Evolutionary conservation across 2,888 invertebrate genomes (phyloP).

Genomic region (Monochamus alternatus): DNA sequence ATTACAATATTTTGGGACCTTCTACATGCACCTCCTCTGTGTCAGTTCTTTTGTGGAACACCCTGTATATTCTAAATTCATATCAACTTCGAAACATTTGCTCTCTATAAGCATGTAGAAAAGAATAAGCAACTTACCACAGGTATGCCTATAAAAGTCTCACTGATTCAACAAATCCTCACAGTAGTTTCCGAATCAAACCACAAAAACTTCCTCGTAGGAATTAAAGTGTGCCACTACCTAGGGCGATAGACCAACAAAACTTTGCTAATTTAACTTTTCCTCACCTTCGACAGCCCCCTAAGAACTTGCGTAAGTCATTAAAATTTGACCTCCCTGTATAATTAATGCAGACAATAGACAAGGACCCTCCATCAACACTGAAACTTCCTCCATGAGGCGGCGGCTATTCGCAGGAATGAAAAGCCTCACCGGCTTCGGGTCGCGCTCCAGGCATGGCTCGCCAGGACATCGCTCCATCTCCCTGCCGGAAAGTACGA

Average conservation of each 20-base stretch:
- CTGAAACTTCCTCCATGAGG: slow-evolving; percentile 78
- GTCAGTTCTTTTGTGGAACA: too few relatives aligned
- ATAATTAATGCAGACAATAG: slow-evolving; percentile 38
- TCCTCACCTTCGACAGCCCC: slow-evolving; percentile 1
- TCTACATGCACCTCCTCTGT: too few relatives aligned
- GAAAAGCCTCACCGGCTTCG: slow-evolving; percentile 85
- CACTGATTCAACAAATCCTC: too few relatives aligned
- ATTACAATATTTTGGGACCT: too few relatives aligned
- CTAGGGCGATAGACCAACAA: background rate
- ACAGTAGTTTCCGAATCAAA: background rate
- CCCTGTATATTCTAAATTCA: too few relatives aligned
- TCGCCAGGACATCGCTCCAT: slow-evolving; percentile 87
- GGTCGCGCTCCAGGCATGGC: slow-evolving; percentile 79
- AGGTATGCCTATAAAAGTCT: too few relatives aligned
- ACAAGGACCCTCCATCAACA: slow-evolving; percentile 40
- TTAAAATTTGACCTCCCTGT: slow-evolving; percentile 37
- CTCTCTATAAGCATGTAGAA: too few relatives aligned
- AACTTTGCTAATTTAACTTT: slow-evolving; percentile 37
- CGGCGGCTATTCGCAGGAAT: slow-evolving; percentile 86
- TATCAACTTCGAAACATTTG: too few relatives aligned
- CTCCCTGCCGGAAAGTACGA: slow-evolving; percentile 90
- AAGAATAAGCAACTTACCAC: too few relatives aligned
- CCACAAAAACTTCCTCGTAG: background rate
- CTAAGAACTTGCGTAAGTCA: slow-evolving; percentile 23
- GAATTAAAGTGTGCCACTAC: background rate